Base-by-base conservation (phyloP, 2,888 invertebrate species). In the Petrolisthes cinctipes region DNA sequence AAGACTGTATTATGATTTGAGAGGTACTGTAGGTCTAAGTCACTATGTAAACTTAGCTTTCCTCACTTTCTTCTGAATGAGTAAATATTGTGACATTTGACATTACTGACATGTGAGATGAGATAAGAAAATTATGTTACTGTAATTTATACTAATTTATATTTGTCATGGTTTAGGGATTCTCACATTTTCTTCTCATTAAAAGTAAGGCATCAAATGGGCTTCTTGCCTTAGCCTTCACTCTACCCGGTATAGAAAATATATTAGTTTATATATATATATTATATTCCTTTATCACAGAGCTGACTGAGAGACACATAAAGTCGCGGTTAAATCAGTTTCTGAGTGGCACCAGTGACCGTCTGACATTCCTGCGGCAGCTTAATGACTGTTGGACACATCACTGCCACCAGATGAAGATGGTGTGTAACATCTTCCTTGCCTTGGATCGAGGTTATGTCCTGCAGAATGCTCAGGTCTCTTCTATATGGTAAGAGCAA, bases 361-460 rank as follows among this genome's bases (percentile, higher is more conserved):
- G 97, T 91, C 95, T 97, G 93, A 95, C 97, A 92, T 98, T 98
- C 93, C 94, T 99, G 87, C 97, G 97, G 92, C 95, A 96, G 92
- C 97, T 99, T 95, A 98, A 99, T 92, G 96, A 96, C 91, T 98
- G 97, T 93, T 99, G 99, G 99, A 95, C 96, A 91, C 96, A 97
- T 0, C 98, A 98, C 93, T 99, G 99, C 93, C 95, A 97, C 90
- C 99, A 99, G 93, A 99, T 99, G 99, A 98, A 98, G 91, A 99
- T 99, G 98, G 99, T 99, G 91, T 95, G 99, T 90, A 98, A 98
- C 93, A 99, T 99, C 93, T 99, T 99, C 94, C 94, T 99, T 83
- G 99, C 97, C 93, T 94, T 99, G 92, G 99, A 99, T 94, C 95
- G 99, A 91, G 98, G 98, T 71, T 99, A 98, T 93, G 98, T 99